These are phyloP conservation scores for Vireo altiloquus DNA, from an alignment of 2,113 vertebrate genomes.

Conservation along the genomic window DNA sequence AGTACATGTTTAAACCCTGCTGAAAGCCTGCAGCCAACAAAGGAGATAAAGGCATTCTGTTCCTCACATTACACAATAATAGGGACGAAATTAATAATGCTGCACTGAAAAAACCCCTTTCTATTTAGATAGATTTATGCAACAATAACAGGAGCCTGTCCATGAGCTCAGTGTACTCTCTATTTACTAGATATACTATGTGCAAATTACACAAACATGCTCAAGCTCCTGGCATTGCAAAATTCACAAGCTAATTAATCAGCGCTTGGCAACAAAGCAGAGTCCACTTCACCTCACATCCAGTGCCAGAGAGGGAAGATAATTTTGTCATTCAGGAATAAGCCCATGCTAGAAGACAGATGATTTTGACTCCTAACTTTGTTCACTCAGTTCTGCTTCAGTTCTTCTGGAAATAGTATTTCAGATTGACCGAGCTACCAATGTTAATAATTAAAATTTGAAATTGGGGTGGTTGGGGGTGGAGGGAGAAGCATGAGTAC, in stretches of 20 bases:
- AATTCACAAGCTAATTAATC: constrained; percentile 26
- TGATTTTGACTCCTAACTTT: not conserved
- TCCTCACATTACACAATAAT: not conserved
- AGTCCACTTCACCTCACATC: not conserved
- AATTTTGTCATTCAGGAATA: not conserved
- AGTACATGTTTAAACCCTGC: not conserved
- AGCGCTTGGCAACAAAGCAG: not conserved
- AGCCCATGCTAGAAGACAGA: not conserved
- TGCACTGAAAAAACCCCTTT: not conserved
- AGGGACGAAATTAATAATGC: constrained; percentile 4
- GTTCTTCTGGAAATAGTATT: not conserved
- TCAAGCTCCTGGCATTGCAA: not conserved
- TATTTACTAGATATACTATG: not conserved
- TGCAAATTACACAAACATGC: constrained; percentile 1
- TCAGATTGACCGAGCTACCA: not conserved
- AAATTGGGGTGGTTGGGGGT: rapidly evolving
- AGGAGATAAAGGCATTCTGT: constrained; percentile 18
- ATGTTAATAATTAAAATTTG: not conserved
- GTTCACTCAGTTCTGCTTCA: not conserved
- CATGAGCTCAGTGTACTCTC: not conserved
- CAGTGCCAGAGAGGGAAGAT: not conserved
- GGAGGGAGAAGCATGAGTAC: not conserved
- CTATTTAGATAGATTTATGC: not conserved
- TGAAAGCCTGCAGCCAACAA: constrained; percentile 6
- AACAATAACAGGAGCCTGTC: not conserved